Percentiles rank a stretch among this genome's conserved stretches.
phyloP scores from a whole-genome alignment of 2,113 vertebrate genomes.

The Steatornis caripensis region DNA sequence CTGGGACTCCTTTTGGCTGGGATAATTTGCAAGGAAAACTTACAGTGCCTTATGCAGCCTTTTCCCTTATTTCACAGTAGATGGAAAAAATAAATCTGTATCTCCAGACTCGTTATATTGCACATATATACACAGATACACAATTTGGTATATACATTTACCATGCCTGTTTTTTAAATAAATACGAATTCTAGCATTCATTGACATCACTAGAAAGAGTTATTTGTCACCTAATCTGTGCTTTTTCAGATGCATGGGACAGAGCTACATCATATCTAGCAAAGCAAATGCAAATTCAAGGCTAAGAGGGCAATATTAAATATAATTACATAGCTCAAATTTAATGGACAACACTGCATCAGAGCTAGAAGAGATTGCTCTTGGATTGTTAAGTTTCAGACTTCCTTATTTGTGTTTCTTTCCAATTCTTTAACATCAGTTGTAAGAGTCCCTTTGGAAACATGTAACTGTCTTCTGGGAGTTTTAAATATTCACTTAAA shows the following conservation, averaged over 20 bases:
- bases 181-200: not conserved
- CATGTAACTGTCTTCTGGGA: not conserved
- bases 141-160: not conserved
- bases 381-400: not conserved
- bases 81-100: not conserved
- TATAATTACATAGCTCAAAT: not conserved
- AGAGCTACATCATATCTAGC: not conserved
- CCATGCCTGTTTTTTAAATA: not conserved
- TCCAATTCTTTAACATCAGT: not conserved
- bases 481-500: conserved; percentile 30
- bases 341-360: not conserved
- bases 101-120: not conserved
- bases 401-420: not conserved
- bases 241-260: not conserved
- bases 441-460: not conserved
- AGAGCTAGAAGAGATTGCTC: not conserved
- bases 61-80: not conserved
- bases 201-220: not conserved
- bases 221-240: not conserved
- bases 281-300: not conserved
- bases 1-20: not conserved
- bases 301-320: not conserved
- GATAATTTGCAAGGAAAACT: not conserved
- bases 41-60: not conserved
- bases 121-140: not conserved